phyloP scores from a whole-genome alignment of 2,797 vertebrate species.

The Cirrhinus molitorella region DNA sequence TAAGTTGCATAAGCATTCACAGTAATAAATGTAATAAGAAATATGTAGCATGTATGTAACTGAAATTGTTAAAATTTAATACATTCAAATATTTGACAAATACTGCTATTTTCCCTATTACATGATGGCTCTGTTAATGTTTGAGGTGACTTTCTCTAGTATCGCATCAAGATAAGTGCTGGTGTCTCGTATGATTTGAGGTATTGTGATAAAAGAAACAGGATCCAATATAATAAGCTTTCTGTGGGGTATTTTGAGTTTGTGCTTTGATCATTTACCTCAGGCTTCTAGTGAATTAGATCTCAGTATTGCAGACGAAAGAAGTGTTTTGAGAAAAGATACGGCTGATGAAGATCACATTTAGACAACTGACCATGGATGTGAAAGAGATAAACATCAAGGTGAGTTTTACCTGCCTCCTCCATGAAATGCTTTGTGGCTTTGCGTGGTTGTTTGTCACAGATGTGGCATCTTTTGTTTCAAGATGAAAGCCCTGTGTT shows the following conservation, averaged over 20 bases:
- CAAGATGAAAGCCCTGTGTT: constrained; percentile 45
- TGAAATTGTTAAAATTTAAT: too few species aligned
- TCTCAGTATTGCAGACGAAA: constrained; percentile 16
- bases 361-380: constrained; percentile 36
- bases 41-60: too few species aligned
- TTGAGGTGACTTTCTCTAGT: neutral
- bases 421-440: constrained; percentile 30
- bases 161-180: constrained; percentile 35
- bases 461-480: constrained; percentile 26
- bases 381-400: constrained; percentile 39
- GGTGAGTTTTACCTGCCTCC: constrained; percentile 31
- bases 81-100: neutral
- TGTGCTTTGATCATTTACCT: constrained; percentile 53
- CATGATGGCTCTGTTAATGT: neutral
- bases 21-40: neutral
- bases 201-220: constrained; percentile 49
- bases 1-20: neutral
- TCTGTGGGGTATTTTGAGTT: constrained; percentile 20
- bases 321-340: constrained; percentile 33
- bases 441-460: constrained; percentile 39
- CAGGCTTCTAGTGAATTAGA: constrained; percentile 37
- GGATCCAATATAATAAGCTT: constrained; percentile 44
- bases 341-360: constrained; percentile 31
- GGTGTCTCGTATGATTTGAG: constrained; percentile 31
- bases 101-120: neutral